Base-by-base conservation (phyloP, 2,113 vertebrate species). In the Albula goreensis region DNA sequence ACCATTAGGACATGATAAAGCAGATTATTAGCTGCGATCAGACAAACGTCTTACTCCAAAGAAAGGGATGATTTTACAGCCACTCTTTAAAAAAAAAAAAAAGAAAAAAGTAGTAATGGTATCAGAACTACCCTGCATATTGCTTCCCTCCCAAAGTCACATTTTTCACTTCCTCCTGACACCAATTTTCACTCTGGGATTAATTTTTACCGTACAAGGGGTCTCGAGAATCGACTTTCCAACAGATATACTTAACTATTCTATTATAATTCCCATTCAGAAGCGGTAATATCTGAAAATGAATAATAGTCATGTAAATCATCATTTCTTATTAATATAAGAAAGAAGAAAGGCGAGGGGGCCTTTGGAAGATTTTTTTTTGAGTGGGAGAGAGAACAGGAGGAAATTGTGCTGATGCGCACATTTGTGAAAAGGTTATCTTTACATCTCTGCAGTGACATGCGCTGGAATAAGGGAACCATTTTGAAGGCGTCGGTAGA, bases 401-500 rank as follows among this genome's bases (percentile, higher is more conserved):
- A 87, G 90, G 96, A 96, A 96, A 96, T 96, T 99, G 96, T 97
- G 97, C 96, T 96, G 96, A 98, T 95, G 96, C 92, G 95, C 94
- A 95, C 93, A 95, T 94, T 96, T 95, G 96, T 90, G 87, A 90
- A 97, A 98, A 97, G 97, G 96, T 97, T 97, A 98, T 97, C 96
- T 97, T 94, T 95, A 91, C 93, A 87, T 94, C 95, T 94, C 95
- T 94, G 89, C 96, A 99, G 98, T 92, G 98, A 99, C 97, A 98
- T 98, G 97, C 97, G 98, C 92, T 99, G 98, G 98, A 99, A 99
- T 97, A 99, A 99, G 97, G 98, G 98, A 90, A 99, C 98, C 91
- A 99, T 99, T 96, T 97, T 99, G 90, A 99, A 99, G 95, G 98
- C 98, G 94, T 99, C 98, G 7, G 98, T 99, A 93, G 98, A 99